Base-by-base conservation (phyloP, 2,797 vertebrate genomes). In the Gambusia yucatana region DNA sequence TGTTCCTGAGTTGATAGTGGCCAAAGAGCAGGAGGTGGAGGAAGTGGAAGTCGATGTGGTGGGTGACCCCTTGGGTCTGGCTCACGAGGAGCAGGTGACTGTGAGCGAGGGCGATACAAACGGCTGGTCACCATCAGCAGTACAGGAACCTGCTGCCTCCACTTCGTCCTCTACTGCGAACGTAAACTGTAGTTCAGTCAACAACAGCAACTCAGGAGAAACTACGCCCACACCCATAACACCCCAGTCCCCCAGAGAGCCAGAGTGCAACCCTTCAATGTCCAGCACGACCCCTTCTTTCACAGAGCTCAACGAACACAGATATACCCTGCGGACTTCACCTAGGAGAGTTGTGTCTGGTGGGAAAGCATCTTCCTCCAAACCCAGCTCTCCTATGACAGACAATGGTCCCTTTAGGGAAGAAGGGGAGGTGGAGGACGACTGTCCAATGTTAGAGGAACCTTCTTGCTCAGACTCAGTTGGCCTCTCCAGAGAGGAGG, bases 321-420 rank as follows among this genome's bases (percentile, higher is more conserved):
- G 98, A 90, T 99, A 99, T 70, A 98, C 98, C 8, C 93, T 99
- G 93, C 97, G 98, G 96, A 98, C 98, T 94, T 98, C 97, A 80
- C 98, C 98, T 61, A 95, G 98, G 91, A 97, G 97, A 93, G 96
- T 96, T 4, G 93, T 94, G 83, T 95, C 95, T 77, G 86, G 91
- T 72, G 92, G 94, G 85, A 97, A 96, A 94, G 91, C 94, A 77
- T 96, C 97, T 92, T 96, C 97, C 87, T 94, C 96, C 84, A 98
- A 97, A 95, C 95, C 91, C 86, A 91, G 88, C 89, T 98, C 97
- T 92, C 96, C 97, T 74, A 96, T 95, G 61, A 95, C 95, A 94
- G 97, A 98, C 95, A 98, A 97, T 1, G 96, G 97, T 89, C 97
- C 96, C 75, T 83, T 95, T 87, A 97, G 96, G 94, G 97, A 97